Base-by-base conservation (phyloP, 1,140 invertebrate species). In the Ceratosolen solmsi region DNA sequence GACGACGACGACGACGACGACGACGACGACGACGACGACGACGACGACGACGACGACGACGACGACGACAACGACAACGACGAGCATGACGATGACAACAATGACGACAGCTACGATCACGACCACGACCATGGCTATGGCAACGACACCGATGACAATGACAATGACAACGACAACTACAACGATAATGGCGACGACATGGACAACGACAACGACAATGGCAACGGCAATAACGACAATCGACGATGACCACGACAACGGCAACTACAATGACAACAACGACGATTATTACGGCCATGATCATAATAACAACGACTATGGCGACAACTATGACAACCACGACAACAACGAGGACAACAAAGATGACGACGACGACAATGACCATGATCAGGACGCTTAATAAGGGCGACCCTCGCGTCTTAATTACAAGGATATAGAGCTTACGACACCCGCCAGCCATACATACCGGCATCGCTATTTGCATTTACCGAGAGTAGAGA, bases 401-500 rank as follows among this genome's bases (percentile, higher is more conserved):
- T 75, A 75, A 75, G 56, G 60, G 56, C 36, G 33, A 36, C 22
- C 22, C 54, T 38, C 73, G 54, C 36, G 54, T 75, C 73, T 75
- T 75, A 75, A 75, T 75, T 75, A 36, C 73, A 54, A 58, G 33
- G 73, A 60, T 75, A 60, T 75, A 60, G 33, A 41, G 27, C 49
- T n/a, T 30, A n/a, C 15, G 49, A 22, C 3, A 17, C 63, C 63
- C 17, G 5, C 33, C 4, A 13, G 25, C 22, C 70, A 3, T 46
- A 72, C 22, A 30, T 20, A 49, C 46, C 70, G 70, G 2, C 30
- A 1, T 13, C 0, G 27, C 17, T n/a, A 74, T 74, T 74, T 74
- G 72, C 72, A 74, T 74, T 36, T 74, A 36, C 46, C 72, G 70
- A 30, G 70, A 49, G 68, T 46, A 22, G 22, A 27, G 70, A 72